phyloP scores from a whole-genome alignment of 2,888 invertebrate species.

The Archips xylosteana region DNA sequence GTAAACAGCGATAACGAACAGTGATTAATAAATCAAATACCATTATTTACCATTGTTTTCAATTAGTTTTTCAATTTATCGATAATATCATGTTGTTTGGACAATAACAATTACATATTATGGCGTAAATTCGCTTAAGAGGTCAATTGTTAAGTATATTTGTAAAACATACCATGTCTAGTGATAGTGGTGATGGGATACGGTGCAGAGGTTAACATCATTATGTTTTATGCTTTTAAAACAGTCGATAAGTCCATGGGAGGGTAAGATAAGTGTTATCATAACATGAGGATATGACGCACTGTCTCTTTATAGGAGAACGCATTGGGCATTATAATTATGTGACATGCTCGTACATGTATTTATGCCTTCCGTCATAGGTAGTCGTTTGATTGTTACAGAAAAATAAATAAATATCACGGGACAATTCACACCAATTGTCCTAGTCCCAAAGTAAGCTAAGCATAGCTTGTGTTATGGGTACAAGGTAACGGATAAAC shows the following conservation, averaged over 20 bases:
- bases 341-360: too few relatives aligned
- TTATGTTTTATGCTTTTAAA: not conserved
- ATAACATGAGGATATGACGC: not conserved
- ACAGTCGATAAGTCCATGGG: not conserved
- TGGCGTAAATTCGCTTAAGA: not conserved
- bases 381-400: too few relatives aligned
- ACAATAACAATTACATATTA: conserved; percentile 4
- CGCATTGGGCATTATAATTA: too few relatives aligned
- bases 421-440: too few relatives aligned
- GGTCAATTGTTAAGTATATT: not conserved
- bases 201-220: not conserved
- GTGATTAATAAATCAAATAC: not conserved
- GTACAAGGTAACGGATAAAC: too few relatives aligned
- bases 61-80: not conserved
- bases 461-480: too few relatives aligned
- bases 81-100: not conserved
- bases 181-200: not conserved
- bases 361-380: too few relatives aligned
- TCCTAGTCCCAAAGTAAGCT: too few relatives aligned
- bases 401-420: too few relatives aligned
- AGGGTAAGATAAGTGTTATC: not conserved
- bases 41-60: not conserved
- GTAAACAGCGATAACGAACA: too few relatives aligned
- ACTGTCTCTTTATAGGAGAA: not conserved
- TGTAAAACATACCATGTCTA: not conserved